Evolutionary conservation across 2,888 invertebrate species (phyloP).

Genomic region (Lepidocyrtoides sp.): DNA sequence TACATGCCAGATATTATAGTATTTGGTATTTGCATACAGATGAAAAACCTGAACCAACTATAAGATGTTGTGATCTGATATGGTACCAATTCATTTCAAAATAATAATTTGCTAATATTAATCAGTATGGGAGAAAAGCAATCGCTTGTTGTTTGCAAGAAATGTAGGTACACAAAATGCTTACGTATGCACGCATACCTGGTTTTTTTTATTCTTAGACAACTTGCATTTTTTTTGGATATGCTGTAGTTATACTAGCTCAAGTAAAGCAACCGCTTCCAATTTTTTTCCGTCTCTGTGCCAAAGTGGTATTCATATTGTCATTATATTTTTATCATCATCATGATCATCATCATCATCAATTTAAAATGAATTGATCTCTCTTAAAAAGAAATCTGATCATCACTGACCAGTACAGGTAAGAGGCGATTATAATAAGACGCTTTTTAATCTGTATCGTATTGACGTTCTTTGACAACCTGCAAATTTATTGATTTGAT

Average conservation of each 20-base stretch:
- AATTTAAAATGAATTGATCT: constrained; percentile 2
- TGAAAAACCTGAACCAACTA: constrained; percentile 54
- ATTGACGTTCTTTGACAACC: not conserved
- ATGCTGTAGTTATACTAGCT: not conserved
- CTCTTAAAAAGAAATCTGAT: constrained; percentile 12
- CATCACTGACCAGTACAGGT: not conserved
- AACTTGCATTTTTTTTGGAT: too few species aligned
- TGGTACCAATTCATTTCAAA: constrained; percentile 43
- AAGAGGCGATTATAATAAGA: constrained; percentile 10
- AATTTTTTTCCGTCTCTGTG: not conserved
- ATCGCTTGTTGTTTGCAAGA: too few species aligned
- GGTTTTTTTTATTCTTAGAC: not conserved
- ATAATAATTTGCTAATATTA: constrained; percentile 43
- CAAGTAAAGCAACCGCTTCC: not conserved
- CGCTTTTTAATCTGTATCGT: constrained; percentile 6
- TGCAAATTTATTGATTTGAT: constrained; percentile 49
- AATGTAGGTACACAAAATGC: too few species aligned
- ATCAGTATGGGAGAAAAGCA: too few species aligned
- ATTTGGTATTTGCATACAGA: not conserved
- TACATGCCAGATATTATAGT: not conserved
- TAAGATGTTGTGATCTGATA: not conserved
- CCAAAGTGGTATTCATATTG: not conserved
- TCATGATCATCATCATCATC: constrained; percentile 19
- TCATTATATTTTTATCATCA: constrained; percentile 3
- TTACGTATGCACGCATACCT: too few species aligned